Evolutionary conservation across 2,113 vertebrate species (phyloP).

Genomic region (Alethe diademata): DNA sequence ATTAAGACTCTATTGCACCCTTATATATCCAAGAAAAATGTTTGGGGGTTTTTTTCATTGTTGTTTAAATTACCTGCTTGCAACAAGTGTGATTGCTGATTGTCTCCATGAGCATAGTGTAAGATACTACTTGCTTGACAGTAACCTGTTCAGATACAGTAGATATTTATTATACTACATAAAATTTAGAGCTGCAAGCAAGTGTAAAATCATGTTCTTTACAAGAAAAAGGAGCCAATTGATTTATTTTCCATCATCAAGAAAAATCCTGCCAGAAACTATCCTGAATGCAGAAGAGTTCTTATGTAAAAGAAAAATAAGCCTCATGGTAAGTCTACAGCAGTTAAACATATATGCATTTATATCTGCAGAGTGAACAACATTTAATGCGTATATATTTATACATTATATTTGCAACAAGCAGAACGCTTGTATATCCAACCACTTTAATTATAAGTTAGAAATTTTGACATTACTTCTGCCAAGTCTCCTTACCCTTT

Average conservation of each 20-base stretch:
- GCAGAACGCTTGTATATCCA: not conserved
- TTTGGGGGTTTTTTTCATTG: not conserved
- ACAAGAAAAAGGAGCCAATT: not conserved
- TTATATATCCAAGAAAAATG: not conserved
- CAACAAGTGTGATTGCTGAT: constrained; percentile 72
- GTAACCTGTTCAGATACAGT: constrained; percentile 73
- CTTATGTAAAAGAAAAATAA: not conserved
- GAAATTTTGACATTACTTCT: not conserved
- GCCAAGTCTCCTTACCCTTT: not conserved
- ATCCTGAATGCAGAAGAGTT: not conserved
- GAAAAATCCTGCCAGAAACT: not conserved
- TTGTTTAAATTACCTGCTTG: constrained; percentile 75
- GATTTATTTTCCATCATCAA: not conserved
- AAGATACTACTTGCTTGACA: constrained; percentile 77
- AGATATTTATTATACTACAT: constrained; percentile 28
- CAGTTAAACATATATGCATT: not conserved
- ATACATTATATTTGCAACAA: not conserved
- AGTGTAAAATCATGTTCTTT: not conserved
- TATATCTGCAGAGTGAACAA: not conserved
- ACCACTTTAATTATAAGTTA: not conserved
- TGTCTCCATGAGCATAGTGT: constrained; percentile 75
- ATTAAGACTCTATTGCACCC: constrained; percentile 21
- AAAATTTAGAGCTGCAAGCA: not conserved
- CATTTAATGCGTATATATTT: not conserved
- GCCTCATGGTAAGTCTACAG: not conserved